A percentile compares a stretch with the other conserved stretches of the same genome.
phyloP scores from a whole-genome alignment of 2,797 vertebrate species.

The Lepilemur septentrionalis region DNA sequence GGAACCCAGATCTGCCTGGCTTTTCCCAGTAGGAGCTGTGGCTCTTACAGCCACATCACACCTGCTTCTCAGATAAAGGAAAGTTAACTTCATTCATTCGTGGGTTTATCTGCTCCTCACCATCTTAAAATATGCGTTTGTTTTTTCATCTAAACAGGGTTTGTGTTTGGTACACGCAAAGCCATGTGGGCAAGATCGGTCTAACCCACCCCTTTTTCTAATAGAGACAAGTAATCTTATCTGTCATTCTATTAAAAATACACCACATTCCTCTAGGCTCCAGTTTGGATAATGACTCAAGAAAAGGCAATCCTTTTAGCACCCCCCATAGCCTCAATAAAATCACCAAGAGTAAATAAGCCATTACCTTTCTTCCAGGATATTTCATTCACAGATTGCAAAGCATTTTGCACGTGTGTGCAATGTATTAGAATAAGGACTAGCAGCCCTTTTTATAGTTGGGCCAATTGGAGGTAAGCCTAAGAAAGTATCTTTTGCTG shows the following conservation, averaged over 20 bases:
- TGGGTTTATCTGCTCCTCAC: not conserved
- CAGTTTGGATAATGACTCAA: not conserved
- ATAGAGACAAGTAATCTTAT: slow-evolving; percentile 29
- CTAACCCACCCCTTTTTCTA: slow-evolving; percentile 10
- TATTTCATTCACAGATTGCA: slow-evolving; percentile 21
- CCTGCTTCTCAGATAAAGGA: not conserved
- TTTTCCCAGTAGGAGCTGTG: not conserved
- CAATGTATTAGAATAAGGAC: not conserved
- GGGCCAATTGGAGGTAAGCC: not conserved
- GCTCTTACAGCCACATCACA: not conserved
- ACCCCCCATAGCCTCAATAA: not conserved
- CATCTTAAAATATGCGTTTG: not conserved
- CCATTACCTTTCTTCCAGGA: not conserved
- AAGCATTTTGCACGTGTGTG: not conserved
- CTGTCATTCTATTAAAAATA: slow-evolving; percentile 49
- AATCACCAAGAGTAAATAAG: slow-evolving; percentile 25
- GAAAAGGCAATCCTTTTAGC: not conserved
- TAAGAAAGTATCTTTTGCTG: not conserved
- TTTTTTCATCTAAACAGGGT: slow-evolving; percentile 13
- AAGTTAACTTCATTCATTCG: not conserved
- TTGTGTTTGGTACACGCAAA: not conserved
- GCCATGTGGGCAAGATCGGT: not conserved
- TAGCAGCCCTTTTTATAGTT: not conserved
- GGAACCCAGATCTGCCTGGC: not conserved
- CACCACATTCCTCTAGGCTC: not conserved